These are phyloP conservation scores for Odocoileus virginianus DNA, from an alignment of 2,113 vertebrate genomes.

Conservation along the genomic window DNA sequence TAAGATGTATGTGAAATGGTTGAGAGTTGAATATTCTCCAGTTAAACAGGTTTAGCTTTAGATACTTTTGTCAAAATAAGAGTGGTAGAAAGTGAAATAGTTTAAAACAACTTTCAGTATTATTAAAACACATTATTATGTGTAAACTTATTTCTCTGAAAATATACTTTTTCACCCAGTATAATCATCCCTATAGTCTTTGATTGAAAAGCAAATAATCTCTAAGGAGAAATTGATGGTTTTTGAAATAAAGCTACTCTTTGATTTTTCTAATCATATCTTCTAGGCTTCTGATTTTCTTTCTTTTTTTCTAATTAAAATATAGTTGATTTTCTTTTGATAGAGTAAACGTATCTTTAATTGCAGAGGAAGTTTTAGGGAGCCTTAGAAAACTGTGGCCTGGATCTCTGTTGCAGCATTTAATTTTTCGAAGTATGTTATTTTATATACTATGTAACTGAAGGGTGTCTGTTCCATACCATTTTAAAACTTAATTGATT, in stretches of 20 bases:
- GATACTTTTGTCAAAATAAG: not conserved
- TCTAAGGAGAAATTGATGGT: not conserved
- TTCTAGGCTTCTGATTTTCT: not conserved
- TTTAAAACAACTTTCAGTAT: not conserved
- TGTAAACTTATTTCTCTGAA: not conserved
- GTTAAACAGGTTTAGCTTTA: not conserved
- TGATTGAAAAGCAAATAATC: not conserved
- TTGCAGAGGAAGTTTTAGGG: not conserved
- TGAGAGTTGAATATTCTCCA: not conserved
- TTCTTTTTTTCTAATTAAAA: not conserved
- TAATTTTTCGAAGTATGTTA: not conserved
- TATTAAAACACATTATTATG: not conserved
- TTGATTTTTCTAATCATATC: not conserved
- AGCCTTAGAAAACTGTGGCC: not conserved
- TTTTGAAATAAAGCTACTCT: not conserved
- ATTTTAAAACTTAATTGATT: not conserved
- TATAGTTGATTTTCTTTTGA: not conserved
- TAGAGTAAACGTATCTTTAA: not conserved
- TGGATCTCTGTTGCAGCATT: not conserved
- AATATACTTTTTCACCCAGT: not conserved
- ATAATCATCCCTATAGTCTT: not conserved
- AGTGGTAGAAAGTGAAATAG: not conserved
- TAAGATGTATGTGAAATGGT: not conserved
- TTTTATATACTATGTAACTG: not conserved
- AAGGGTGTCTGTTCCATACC: not conserved